Base-by-base conservation (phyloP, 2,797 vertebrate species). In the Crenichthys baileyi region DNA sequence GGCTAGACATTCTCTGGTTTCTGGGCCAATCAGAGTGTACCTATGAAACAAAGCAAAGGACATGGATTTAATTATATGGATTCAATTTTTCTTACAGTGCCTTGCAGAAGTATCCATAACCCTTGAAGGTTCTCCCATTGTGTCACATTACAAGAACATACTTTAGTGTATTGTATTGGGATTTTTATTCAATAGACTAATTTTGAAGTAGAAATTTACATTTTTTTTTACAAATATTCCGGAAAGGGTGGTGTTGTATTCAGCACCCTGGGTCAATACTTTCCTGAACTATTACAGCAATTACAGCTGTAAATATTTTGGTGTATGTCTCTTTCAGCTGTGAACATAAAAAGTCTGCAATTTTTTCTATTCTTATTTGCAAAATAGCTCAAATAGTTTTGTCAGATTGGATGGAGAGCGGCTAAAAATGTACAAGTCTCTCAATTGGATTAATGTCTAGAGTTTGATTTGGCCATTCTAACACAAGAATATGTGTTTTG, bases 11-110 rank as follows among this genome's bases (percentile, higher is more conserved):
- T 97, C 96, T 87, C 97, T 94, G 53, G 94, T 95, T 88, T 97
- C 96, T 31, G 95, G 91, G 51, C 97, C 97, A 87, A 96, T 96
- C 88, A 99, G 93, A 12, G 96, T 99, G 90, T 98, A 98, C 72
- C 98, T 99, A 88, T 26, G 67, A 2, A 48, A 73, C 26, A 67
- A 77, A 70, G 24, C 13, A 48, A 68, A 13, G 39, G 1, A 68
- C n/a, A 18, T 16, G 15, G 44, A 70, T 39, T 46, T 29, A 46
- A 18, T n/a, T n/a, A n/a, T n/a, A 18, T 16, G 15, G 44, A 70
- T 39, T 46, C 18, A 46, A 18, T 4, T 70, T 12, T 26, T n/a
- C 5, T 48, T 44, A 70, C 22, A 44, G 36, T 24, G 36, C 18
- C 65, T 15, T 26, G 58, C 58, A 31, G 15, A 65, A n/a, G 1